Base-by-base conservation (phyloP, 2,888 invertebrate genomes). In the Griposia aprilina region DNA sequence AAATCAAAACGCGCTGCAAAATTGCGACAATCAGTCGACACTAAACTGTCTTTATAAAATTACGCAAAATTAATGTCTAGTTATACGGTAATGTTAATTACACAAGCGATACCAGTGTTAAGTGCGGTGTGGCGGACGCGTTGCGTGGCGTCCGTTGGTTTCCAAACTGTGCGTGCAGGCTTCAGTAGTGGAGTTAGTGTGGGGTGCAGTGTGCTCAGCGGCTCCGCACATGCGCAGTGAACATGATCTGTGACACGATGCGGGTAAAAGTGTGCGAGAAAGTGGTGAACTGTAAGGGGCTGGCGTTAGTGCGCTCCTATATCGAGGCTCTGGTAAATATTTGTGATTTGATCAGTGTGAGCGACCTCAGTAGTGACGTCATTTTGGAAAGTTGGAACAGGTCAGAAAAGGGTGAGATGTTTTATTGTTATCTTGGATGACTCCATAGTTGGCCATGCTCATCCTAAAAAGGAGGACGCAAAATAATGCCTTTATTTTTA, bases 181-280 rank as follows among this genome's bases (percentile, higher is more conserved):
- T 79, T 79, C 26, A 26, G 74, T 55, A 75, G 72, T 62, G 78
- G 66, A 67, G 73, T 74, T 66, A 70, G 74, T 74, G 45, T 52
- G 52, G 45, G n/a, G 83, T 76, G 74, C 74, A 80, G 80, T 71
- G 74, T 60, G 80, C 66, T 60, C 55, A 67, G 69, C 36, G 36
- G 76, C 76, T 69, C 74, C 41, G 75, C 79, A 74, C 73, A 72
- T 57, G 74, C 59, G 41, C 80, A 57, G 74, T 76, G 69, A 87
- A 73, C 74, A 96, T 96, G 96, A 94, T 96, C 88, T 96, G 96
- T 90, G 96, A 96, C 74, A 94, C 94, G 50, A 92, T 96, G 91
- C 93, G 94, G n/a, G 88, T 93, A 70, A 96, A 96, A 89, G 90
- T 96, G 88, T 95, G 95, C 89, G 96, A 96, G 92, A 96, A 95